Percentiles rank a stretch among this genome's conserved stretches.
phyloP scores from a whole-genome alignment of 2,113 vertebrate species.

The Dicrurus megarhynchus region DNA sequence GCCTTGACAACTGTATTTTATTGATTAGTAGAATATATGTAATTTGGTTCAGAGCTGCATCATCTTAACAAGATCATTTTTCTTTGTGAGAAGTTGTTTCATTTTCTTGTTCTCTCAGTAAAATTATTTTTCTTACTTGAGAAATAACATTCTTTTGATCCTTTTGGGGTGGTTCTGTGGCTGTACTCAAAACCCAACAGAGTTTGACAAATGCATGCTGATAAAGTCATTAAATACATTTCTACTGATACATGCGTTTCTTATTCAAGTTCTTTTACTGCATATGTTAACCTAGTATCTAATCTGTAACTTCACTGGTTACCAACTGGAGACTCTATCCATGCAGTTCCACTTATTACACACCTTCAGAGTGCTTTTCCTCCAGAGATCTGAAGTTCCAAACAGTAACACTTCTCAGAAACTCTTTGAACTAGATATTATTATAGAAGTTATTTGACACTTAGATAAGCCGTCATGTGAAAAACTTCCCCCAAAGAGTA shows the following conservation, averaged over 20 bases:
- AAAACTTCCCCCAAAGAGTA: background rate
- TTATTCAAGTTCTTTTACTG: background rate
- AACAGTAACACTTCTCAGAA: background rate
- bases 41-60: conserved; percentile 31
- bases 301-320: background rate
- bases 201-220: background rate
- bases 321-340: background rate
- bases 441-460: background rate
- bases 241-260: background rate
- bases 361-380: background rate
- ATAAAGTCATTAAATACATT: background rate
- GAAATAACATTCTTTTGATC: conserved; percentile 7
- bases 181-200: background rate
- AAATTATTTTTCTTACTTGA: background rate
- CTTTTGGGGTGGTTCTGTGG: background rate
- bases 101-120: conserved; percentile 11
- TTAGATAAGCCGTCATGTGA: background rate
- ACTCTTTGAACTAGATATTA: background rate
- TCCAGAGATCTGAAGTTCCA: background rate
- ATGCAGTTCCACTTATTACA: background rate
- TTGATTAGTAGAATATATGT: conserved; percentile 55
- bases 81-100: background rate
- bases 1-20: conserved; percentile 44
- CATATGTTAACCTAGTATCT: background rate
- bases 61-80: conserved; percentile 26